A percentile compares a stretch with the other conserved stretches of the same genome.
These are phyloP conservation scores for Ametastegia equiseti DNA, from an alignment of 2,888 invertebrate genomes.

Conservation along the genomic window DNA sequence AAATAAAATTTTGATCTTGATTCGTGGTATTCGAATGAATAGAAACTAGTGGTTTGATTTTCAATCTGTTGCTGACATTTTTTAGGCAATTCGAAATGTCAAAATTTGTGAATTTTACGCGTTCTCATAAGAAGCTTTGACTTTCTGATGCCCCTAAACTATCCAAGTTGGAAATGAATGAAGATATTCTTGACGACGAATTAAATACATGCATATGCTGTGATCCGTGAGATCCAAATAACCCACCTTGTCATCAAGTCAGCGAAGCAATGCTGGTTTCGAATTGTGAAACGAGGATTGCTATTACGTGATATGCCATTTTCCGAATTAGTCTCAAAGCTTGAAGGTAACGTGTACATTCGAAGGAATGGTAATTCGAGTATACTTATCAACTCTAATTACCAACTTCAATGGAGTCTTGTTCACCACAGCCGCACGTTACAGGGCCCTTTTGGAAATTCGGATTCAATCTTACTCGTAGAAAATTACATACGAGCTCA, in stretches of 20 bases:
- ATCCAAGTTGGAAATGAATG: not conserved
- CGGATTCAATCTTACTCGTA: no score
- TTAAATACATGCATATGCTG: not conserved
- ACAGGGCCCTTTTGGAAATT: no score
- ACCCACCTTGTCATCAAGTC: not conserved
- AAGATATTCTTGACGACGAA: not conserved
- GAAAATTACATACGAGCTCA: no score
- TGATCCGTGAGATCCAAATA: constrained; percentile 9
- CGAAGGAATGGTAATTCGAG: not conserved
- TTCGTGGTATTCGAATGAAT: no score
- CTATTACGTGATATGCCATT: constrained; percentile 8
- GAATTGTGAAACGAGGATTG: not conserved
- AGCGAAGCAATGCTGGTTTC: not conserved
- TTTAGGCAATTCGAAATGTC: not conserved
- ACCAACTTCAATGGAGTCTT: not conserved
- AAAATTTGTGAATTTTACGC: not conserved
- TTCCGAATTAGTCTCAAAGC: constrained; percentile 23
- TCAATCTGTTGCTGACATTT: no score
- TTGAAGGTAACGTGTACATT: not conserved
- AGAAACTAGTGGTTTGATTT: no score
- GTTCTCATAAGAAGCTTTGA: not conserved
- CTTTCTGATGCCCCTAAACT: not conserved
- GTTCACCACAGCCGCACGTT: not conserved
- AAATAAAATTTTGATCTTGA: not conserved
- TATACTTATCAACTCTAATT: not conserved